Conservation (phyloP, 2,113 vertebrate species). For the Geothlypis trichas region DNA sequence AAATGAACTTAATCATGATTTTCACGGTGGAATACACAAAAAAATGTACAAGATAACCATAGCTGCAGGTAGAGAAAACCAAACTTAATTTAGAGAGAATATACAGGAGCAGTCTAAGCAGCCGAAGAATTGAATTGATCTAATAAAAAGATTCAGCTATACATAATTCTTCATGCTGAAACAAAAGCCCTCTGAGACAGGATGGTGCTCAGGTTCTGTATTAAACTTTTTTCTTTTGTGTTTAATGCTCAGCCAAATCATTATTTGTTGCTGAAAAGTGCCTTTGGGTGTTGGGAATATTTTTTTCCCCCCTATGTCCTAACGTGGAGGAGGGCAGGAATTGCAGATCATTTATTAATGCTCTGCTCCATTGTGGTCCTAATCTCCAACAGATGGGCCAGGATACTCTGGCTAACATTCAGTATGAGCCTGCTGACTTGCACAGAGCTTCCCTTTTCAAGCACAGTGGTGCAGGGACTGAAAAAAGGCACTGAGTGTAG, state of each 20-base stretch:
- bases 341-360: constrained; percentile 38
- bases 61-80: constrained; percentile 17
- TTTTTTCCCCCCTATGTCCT: not conserved
- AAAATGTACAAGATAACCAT: not conserved
- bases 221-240: not conserved
- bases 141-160: not conserved
- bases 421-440: not conserved
- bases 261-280: constrained; percentile 29
- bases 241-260: not conserved
- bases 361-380: constrained; percentile 24
- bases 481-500: not conserved
- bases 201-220: not conserved
- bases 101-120: not conserved
- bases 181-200: not conserved
- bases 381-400: constrained; percentile 27
- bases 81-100: constrained; percentile 10
- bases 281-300: not conserved
- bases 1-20: constrained; percentile 31
- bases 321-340: not conserved
- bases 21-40: constrained; percentile 32
- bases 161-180: constrained; percentile 2
- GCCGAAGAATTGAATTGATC: constrained; percentile 6
- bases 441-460: not conserved
- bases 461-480: not conserved
- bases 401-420: not conserved